A percentile compares a stretch with the other conserved stretches of the same genome.
Evolutionary conservation across 2,113 vertebrate genomes (phyloP).

Genomic region (Alligator mississippiensis): DNA sequence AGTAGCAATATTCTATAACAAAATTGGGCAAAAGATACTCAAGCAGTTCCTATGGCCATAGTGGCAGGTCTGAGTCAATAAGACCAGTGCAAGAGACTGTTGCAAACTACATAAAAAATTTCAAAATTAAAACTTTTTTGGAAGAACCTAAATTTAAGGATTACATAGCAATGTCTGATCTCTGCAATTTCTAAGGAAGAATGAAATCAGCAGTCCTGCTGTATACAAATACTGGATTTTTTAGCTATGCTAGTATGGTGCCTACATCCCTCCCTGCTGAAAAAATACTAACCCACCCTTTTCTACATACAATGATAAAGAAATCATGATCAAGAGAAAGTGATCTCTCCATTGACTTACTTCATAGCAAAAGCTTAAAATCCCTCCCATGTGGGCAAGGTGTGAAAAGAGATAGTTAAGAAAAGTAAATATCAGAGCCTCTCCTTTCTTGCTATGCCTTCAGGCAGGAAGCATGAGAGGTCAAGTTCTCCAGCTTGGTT

Average conservation of each 20-base stretch:
- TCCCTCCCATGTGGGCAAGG: slow-evolving; percentile 16
- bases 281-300: not conserved
- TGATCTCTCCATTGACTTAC: not conserved
- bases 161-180: not conserved
- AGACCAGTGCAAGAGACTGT: not conserved
- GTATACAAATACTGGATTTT: not conserved
- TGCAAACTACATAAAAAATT: not conserved
- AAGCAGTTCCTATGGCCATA: not conserved
- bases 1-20: not conserved
- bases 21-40: not conserved
- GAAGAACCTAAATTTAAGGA: fast-evolving
- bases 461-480: slow-evolving; percentile 50
- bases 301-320: not conserved
- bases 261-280: not conserved
- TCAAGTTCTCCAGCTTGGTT: slow-evolving; percentile 28
- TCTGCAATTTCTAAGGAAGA: not conserved
- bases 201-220: not conserved
- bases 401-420: not conserved
- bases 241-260: not conserved
- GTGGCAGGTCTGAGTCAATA: not conserved
- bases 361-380: not conserved
- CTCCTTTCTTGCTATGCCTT: not conserved
- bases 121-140: not conserved
- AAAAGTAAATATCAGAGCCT: slow-evolving; percentile 6
- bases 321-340: not conserved